Base-by-base conservation (phyloP, 1,140 invertebrate species). In the Chionoecetes opilio region DNA sequence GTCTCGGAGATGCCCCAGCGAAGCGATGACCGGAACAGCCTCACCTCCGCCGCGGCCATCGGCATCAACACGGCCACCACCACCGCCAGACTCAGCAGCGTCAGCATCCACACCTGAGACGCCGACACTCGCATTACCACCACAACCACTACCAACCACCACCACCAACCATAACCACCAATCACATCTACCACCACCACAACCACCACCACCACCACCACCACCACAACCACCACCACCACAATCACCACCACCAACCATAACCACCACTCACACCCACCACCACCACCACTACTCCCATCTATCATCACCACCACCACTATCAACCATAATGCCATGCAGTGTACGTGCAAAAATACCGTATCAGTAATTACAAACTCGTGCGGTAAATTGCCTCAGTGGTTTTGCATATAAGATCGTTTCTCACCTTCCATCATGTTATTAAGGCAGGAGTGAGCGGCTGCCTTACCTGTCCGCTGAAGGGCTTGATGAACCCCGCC, bases 401-500 rank as follows among this genome's bases (percentile, higher is more conserved):
- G n/a, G 26, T 26, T n/a, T 75, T 2, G 26, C 21, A 75, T 75
- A n/a, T n/a, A 14, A 26, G 63, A n/a, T 75, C n/a, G 11, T 26
- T 11, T 75, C 63, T 1, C n/a, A 75, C 63, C 6, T 21, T 0
- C 63, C 63, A n/a, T 21, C n/a, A 2, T 75, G 21, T 8, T 75
- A 75, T 75, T 75, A 8, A 75, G 2, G 21, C 2, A 6, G 2
- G 5, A 63, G 2, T 63, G 53, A 63, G 8, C 21, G n/a, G 21
- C 6, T 21, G 63, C 21, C 93, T 63, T 26, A 94, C 93, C 87
- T 89, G 31, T 26, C 63, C n/a, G 32, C 46, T 53, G 53, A 91
- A 94, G 29, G 93, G 86, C 63, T 94, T 94, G 26, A 94, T 21
- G 37, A 94, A 94, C 26, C 93, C 93, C 11, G 53, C 31, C 46